Conservation (phyloP, 1,140 invertebrate species). For the Delia radicum region DNA sequence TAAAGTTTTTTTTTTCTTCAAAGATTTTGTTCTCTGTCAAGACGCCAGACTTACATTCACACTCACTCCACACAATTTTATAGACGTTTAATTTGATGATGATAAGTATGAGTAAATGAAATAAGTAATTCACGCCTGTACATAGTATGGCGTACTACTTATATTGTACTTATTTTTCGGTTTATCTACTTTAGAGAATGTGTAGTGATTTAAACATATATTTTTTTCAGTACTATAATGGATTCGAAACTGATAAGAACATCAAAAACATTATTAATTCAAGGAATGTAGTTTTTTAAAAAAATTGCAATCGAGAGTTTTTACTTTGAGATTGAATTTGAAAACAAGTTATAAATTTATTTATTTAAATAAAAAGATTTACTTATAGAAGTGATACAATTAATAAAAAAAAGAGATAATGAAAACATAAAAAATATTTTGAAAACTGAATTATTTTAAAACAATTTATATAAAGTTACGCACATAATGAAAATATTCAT, state of each 20-base stretch:
- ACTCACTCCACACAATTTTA: neutral
- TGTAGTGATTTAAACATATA: neutral
- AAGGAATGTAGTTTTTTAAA: neutral
- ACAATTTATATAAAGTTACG: too few species aligned
- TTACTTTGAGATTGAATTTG: neutral
- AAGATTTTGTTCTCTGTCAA: neutral
- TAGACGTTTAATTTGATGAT: neutral
- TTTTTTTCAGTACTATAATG: neutral
- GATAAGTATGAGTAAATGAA: neutral
- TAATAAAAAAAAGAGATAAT: too few species aligned
- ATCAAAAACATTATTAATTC: too few species aligned
- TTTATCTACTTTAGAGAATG: neutral
- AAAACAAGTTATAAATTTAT: too few species aligned
- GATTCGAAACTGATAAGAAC: neutral
- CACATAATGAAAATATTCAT: too few species aligned
- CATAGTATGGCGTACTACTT: too few species aligned
- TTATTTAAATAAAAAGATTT: neutral
- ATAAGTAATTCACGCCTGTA: neutral
- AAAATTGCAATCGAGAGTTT: too few species aligned
- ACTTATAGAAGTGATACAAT: too few species aligned
- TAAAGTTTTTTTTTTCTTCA: too few species aligned
- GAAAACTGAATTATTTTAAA: too few species aligned
- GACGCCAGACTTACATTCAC: neutral
- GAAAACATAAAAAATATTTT: too few species aligned
- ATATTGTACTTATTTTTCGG: neutral